These are phyloP conservation scores for Pandion haliaetus DNA, from an alignment of 2,113 vertebrate species.

Conservation along the genomic window DNA sequence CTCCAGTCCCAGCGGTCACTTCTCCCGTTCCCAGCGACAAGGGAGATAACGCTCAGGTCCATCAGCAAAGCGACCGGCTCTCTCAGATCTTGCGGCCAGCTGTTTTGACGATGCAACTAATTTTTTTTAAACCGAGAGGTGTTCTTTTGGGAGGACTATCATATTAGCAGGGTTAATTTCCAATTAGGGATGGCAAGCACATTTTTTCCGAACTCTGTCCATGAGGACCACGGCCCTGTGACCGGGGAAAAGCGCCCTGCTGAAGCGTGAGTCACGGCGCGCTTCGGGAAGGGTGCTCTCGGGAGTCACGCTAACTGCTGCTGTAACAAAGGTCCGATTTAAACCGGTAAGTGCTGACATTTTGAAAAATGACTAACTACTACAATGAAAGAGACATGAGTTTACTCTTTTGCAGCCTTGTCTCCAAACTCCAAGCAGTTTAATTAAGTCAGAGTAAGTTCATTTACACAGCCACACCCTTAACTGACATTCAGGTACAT, in stretches of 20 bases:
- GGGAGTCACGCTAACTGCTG: neutral
- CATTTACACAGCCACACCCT: constrained; percentile 36
- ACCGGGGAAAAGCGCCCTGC: neutral
- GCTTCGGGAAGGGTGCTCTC: fast-evolving
- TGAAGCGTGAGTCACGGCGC: neutral
- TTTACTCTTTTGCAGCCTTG: neutral
- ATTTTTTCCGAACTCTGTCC: neutral
- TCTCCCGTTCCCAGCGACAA: fast-evolving
- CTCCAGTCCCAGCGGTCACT: fast-evolving
- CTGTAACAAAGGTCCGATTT: neutral
- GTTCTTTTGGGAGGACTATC: neutral
- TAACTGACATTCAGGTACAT: neutral
- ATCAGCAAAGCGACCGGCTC: neutral
- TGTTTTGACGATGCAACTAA: fast-evolving
- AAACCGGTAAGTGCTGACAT: neutral
- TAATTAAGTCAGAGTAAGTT: neutral
- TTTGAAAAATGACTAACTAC: neutral
- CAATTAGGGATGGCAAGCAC: neutral
- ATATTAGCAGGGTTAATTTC: neutral
- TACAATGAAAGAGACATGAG: neutral
- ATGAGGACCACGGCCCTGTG: neutral
- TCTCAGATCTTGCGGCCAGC: fast-evolving
- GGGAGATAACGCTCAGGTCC: neutral
- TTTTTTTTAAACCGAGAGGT: neutral
- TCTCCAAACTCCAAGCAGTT: neutral